Conservation (phyloP, 2,797 vertebrate species). For the Smutsia temminckii region DNA sequence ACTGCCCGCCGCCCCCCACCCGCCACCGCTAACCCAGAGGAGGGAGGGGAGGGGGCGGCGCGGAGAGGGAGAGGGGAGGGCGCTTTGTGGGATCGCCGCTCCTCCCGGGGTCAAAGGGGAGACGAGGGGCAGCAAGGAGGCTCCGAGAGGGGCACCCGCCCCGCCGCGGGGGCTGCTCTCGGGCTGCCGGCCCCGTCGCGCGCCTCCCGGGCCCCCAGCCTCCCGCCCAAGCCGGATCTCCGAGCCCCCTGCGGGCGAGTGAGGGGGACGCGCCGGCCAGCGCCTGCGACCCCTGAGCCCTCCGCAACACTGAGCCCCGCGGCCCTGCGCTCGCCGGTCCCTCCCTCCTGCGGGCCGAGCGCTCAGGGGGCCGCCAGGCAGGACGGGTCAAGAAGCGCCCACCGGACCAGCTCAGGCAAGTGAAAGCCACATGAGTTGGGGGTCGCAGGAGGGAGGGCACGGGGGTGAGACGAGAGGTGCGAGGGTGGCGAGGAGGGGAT, state of each 20-base stretch:
- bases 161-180: neutral
- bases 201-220: no score
- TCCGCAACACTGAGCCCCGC: neutral
- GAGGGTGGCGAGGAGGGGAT: neutral
- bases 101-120: neutral
- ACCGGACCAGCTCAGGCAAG: constrained; percentile 43
- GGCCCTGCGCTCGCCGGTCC: no score
- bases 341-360: neutral
- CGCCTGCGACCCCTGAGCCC: neutral
- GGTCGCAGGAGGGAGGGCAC: neutral
- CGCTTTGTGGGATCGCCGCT: neutral
- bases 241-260: neutral
- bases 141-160: neutral
- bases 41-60: neutral
- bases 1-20: neutral
- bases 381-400: neutral
- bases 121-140: neutral
- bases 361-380: neutral
- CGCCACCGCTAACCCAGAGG: neutral
- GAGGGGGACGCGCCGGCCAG: neutral
- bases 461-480: neutral
- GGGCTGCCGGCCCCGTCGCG: neutral
- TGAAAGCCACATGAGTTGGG: neutral
- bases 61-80: neutral
- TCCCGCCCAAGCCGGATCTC: neutral